Conservation (phyloP, 2,797 vertebrate genomes). For the Tolypeutes matacus region DNA sequence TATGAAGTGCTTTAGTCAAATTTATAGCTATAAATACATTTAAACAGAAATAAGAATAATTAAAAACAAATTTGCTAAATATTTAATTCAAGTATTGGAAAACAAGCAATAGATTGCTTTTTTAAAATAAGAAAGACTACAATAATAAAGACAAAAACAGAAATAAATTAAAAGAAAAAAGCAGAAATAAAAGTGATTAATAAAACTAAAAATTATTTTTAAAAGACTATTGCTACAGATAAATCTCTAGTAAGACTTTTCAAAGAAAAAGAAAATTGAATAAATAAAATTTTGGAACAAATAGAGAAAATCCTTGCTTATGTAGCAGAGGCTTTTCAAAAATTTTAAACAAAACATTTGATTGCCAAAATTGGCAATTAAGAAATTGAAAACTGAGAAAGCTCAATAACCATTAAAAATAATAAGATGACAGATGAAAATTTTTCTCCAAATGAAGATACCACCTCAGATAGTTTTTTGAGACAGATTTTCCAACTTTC, state of each 20-base stretch:
- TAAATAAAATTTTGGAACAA: slow-evolving; percentile 43
- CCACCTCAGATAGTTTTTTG: neutral
- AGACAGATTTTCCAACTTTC: neutral
- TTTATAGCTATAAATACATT: neutral
- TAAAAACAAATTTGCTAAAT: neutral
- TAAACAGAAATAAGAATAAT: neutral
- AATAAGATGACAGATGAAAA: slow-evolving; percentile 19
- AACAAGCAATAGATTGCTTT: neutral
- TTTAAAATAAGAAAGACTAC: neutral
- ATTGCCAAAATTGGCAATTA: neutral
- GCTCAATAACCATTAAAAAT: neutral
- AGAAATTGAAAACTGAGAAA: neutral
- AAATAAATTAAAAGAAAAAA: slow-evolving; percentile 4
- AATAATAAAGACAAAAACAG: neutral
- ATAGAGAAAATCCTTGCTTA: neutral
- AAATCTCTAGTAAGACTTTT: neutral
- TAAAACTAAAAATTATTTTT: neutral
- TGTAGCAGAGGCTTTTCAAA: neutral
- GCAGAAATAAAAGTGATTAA: neutral
- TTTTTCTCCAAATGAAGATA: neutral
- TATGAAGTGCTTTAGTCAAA: neutral
- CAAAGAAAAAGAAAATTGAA: neutral
- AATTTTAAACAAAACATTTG: neutral
- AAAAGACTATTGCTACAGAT: neutral
- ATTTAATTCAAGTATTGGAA: slow-evolving; percentile 11